phyloP scores from a whole-genome alignment of 2,888 invertebrate species.

The Drosophila bunnanda region DNA sequence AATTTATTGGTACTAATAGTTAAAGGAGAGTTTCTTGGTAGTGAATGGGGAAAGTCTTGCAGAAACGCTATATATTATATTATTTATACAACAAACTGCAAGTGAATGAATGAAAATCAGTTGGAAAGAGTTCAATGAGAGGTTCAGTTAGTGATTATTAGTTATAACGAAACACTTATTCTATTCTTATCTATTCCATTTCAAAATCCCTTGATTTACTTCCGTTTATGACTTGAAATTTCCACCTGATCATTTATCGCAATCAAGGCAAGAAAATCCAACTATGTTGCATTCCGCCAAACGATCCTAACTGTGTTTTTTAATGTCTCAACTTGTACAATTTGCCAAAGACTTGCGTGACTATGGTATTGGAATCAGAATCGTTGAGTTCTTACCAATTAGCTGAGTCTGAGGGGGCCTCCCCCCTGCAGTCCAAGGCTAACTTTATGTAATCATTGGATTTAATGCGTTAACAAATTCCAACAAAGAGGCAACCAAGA shows the following conservation, averaged over 20 bases:
- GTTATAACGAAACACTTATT: too few species aligned
- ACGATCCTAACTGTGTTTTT: slow-evolving; percentile 61
- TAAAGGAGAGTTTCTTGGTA: neutral
- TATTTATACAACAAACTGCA: neutral
- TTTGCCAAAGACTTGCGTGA: slow-evolving; percentile 52
- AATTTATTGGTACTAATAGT: neutral
- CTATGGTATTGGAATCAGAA: slow-evolving; percentile 37
- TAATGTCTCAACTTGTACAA: slow-evolving; percentile 66
- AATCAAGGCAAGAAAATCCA: slow-evolving; percentile 12
- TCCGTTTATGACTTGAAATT: neutral
- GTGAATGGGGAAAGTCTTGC: slow-evolving; percentile 1
- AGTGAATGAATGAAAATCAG: too few species aligned
- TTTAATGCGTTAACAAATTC: slow-evolving; percentile 72
- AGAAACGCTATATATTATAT: neutral
- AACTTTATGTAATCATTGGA: slow-evolving; percentile 72
- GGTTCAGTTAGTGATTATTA: neutral
- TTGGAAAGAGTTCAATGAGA: neutral
- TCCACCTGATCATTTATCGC: slow-evolving; percentile 29
- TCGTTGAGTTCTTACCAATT: slow-evolving; percentile 41
- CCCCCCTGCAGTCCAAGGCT: neutral
- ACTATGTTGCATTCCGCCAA: slow-evolving; percentile 31
- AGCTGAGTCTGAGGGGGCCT: slow-evolving; percentile 1
- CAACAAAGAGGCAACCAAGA: slow-evolving; percentile 1
- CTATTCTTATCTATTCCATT: too few species aligned
- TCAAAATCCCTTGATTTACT: neutral